Evolutionary conservation across 1,140 invertebrate genomes (phyloP).

Genomic region (Diachasma alloeum): DNA sequence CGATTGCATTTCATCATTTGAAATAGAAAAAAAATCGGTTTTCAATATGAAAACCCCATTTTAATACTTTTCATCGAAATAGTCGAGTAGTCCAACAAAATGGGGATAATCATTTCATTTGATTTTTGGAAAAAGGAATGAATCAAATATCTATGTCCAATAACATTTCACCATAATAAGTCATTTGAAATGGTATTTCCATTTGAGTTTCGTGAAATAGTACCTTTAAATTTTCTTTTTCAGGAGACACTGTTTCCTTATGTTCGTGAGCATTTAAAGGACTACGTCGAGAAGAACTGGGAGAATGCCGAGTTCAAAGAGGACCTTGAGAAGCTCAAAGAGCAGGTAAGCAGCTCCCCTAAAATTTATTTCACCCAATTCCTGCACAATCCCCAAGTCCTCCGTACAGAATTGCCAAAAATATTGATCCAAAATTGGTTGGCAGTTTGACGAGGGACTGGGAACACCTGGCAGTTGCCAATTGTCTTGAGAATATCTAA

Average conservation of each 20-base stretch:
- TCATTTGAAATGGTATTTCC: too few relatives aligned
- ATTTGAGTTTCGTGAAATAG: too few relatives aligned
- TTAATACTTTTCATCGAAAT: too few relatives aligned
- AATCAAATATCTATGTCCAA: too few relatives aligned
- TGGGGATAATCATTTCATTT: too few relatives aligned
- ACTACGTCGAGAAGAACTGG: slow-evolving; percentile 78
- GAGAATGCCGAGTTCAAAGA: slow-evolving; percentile 73
- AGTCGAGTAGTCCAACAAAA: too few relatives aligned
- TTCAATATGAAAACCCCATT: too few relatives aligned
- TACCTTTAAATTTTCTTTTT: slow-evolving; percentile 38
- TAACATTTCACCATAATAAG: too few relatives aligned
- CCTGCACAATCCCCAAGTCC: not conserved
- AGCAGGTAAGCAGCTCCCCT: slow-evolving; percentile 58
- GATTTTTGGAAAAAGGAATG: too few relatives aligned
- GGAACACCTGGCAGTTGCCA: not conserved
- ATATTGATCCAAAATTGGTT: not conserved
- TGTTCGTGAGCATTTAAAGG: slow-evolving; percentile 75
- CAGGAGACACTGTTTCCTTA: slow-evolving; percentile 86
- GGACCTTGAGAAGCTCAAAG: slow-evolving; percentile 72
- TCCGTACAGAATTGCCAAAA: not conserved
- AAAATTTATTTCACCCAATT: not conserved
- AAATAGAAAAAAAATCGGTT: too few relatives aligned
- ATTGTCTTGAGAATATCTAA: not conserved
- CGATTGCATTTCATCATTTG: too few relatives aligned
- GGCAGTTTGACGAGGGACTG: not conserved